Percentiles rank a stretch among this genome's conserved stretches.
Evolutionary conservation across 2,888 invertebrate genomes (phyloP).

Genomic region (Mellilla xanthometata): DNA sequence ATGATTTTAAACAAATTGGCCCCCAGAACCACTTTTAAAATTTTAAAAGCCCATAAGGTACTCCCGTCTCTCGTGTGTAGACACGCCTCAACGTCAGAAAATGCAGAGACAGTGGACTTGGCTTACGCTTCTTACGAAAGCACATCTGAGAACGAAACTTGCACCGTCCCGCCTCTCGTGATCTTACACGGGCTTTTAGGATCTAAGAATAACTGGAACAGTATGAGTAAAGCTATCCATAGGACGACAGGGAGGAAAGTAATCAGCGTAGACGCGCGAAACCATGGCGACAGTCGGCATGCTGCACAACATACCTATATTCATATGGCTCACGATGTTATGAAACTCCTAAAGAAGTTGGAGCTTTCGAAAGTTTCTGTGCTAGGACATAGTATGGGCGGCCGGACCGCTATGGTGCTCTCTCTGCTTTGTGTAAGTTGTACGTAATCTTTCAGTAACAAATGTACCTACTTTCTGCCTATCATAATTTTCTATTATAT

Average conservation of each 20-base stretch:
- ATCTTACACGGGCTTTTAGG: slow-evolving; percentile 96
- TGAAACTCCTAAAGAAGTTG: slow-evolving; percentile 84
- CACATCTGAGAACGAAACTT: slow-evolving; percentile 51
- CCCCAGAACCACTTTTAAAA: slow-evolving; percentile 39
- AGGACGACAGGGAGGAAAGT: slow-evolving; percentile 87
- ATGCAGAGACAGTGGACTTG: slow-evolving; percentile 83
- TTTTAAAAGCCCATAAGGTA: slow-evolving; percentile 35
- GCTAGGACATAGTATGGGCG: slow-evolving; percentile 98
- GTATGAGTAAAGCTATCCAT: slow-evolving; percentile 89
- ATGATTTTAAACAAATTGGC: slow-evolving; percentile 53
- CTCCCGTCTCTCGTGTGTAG: slow-evolving; percentile 37
- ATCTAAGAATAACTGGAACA: slow-evolving; percentile 96
- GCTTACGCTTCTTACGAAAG: slow-evolving; percentile 87
- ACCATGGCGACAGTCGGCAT: slow-evolving; percentile 97
- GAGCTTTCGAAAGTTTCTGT: slow-evolving; percentile 85
- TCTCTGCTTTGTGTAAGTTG: slow-evolving; percentile 85
- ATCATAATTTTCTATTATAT: no score
- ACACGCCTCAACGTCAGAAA: slow-evolving; percentile 47
- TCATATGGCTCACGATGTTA: slow-evolving; percentile 85
- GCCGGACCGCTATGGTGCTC: slow-evolving; percentile 93
- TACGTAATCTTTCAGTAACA: slow-evolving; percentile 44
- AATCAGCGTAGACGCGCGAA: slow-evolving; percentile 93
- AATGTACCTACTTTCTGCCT: no score
- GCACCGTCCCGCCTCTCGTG: slow-evolving; percentile 84
- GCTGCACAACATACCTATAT: slow-evolving; percentile 87